Percentiles rank a stretch among this genome's conserved stretches.
Evolutionary conservation across 2,888 invertebrate species (phyloP).

Genomic region (Lasioglossum calceatum): DNA sequence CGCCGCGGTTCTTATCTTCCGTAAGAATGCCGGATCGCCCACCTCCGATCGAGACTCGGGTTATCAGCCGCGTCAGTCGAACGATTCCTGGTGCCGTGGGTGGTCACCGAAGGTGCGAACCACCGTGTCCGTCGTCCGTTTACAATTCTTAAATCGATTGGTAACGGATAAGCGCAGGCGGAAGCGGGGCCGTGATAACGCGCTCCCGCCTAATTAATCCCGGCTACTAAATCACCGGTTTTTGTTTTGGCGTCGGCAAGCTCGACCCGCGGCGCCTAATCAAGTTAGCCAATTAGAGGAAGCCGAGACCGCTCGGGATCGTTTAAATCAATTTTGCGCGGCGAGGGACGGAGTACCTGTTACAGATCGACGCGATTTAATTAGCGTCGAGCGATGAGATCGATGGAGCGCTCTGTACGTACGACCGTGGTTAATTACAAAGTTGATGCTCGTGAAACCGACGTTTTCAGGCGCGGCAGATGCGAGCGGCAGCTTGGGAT

Average conservation of each 20-base stretch:
- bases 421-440: background rate
- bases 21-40: slow-evolving; percentile 55
- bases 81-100: slow-evolving; percentile 62
- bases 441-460: background rate
- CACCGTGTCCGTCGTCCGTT: slow-evolving; percentile 3
- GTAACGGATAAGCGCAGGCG: slow-evolving; percentile 21
- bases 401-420: background rate
- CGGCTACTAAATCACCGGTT: slow-evolving; percentile 10
- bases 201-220: slow-evolving; percentile 20
- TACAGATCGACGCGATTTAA: slow-evolving; percentile 12
- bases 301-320: background rate
- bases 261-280: background rate
- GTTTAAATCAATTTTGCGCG: slow-evolving; percentile 35
- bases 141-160: slow-evolving; percentile 18
- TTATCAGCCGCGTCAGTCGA: slow-evolving; percentile 58
- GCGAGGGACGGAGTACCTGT: background rate
- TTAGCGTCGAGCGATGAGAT: background rate
- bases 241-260: background rate
- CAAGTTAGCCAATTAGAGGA: slow-evolving; percentile 25
- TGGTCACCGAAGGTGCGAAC: slow-evolving; percentile 56
- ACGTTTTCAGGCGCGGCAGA: slow-evolving; percentile 46
- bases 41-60: slow-evolving; percentile 38
- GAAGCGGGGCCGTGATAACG: background rate
- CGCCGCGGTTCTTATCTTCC: slow-evolving; percentile 62
- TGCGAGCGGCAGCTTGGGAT: slow-evolving; percentile 54